A percentile compares a stretch with the other conserved stretches of the same genome.
Evolutionary conservation across 2,888 invertebrate species (phyloP).

Genomic region (Diogma glabrata): DNA sequence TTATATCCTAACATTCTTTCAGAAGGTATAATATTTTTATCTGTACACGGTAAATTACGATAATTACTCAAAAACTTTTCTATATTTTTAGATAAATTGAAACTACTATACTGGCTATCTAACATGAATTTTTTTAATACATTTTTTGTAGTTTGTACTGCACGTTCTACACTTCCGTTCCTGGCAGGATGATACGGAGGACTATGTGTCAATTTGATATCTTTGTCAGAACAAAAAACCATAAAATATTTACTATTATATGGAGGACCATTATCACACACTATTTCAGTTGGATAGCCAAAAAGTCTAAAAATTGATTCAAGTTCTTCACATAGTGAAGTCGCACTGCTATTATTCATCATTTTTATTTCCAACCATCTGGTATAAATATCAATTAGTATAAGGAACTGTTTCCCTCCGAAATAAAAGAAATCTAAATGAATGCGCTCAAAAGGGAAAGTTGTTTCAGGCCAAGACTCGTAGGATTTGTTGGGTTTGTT

Average conservation of each 20-base stretch:
- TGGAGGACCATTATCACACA: slow-evolving; percentile 5
- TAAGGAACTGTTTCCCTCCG: slow-evolving; percentile 2
- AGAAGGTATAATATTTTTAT: neutral
- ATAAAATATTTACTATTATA: neutral
- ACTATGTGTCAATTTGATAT: slow-evolving; percentile 9
- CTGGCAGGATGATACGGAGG: slow-evolving; percentile 14
- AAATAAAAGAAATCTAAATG: slow-evolving; percentile 15
- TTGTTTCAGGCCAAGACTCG: too few relatives aligned
- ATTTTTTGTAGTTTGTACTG: neutral
- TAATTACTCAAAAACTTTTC: neutral
- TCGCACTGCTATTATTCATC: slow-evolving; percentile 12
- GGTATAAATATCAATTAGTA: slow-evolving; percentile 12
- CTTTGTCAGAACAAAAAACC: slow-evolving; percentile 8
- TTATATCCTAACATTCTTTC: neutral
- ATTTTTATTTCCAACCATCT: slow-evolving; percentile 12
- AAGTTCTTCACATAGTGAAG: too few relatives aligned
- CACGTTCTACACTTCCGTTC: slow-evolving; percentile 13
- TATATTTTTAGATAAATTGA: neutral
- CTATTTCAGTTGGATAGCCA: too few relatives aligned
- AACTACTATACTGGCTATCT: neutral
- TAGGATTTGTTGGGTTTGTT: neutral
- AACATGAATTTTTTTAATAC: neutral
- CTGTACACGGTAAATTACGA: neutral
- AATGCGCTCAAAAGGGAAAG: slow-evolving; percentile 9
- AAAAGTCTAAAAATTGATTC: too few relatives aligned